phyloP scores from a whole-genome alignment of 1,140 invertebrate genomes.

The Choristoneura fumiferana region DNA sequence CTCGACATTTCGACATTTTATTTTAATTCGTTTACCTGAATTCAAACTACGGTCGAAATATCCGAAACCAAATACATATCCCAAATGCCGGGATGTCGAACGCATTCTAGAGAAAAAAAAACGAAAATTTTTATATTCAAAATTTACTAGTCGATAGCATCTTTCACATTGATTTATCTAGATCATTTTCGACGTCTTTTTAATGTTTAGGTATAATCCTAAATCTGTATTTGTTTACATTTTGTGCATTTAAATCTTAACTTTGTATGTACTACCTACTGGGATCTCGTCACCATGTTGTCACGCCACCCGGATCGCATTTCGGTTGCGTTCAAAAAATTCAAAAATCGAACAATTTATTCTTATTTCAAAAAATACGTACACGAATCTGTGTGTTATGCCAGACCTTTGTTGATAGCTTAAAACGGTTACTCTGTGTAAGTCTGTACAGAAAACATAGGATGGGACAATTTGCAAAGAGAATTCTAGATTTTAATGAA shows the following conservation, averaged over 20 bases:
- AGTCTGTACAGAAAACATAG: slow-evolving; percentile 76
- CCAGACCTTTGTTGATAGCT: slow-evolving; percentile 70
- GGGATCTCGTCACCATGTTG: slow-evolving; percentile 47
- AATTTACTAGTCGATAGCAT: slow-evolving; percentile 76
- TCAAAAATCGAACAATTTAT: slow-evolving; percentile 59
- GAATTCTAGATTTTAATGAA: slow-evolving; percentile 74
- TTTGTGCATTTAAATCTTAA: slow-evolving; percentile 68
- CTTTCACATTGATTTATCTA: slow-evolving; percentile 52
- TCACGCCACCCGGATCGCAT: slow-evolving; percentile 64
- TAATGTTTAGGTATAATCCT: slow-evolving; percentile 46
- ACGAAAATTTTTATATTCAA: slow-evolving; percentile 74
- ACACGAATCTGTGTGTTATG: slow-evolving; percentile 63
- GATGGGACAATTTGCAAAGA: slow-evolving; percentile 78
- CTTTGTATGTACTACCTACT: slow-evolving; percentile 37
- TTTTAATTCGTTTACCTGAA: slow-evolving; percentile 17
- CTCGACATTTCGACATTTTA: slow-evolving; percentile 59
- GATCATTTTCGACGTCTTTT: slow-evolving; percentile 65
- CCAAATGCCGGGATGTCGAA: slow-evolving; percentile 60
- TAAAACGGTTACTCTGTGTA: slow-evolving; percentile 73
- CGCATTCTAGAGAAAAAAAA: slow-evolving; percentile 53
- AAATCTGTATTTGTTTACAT: slow-evolving; percentile 50
- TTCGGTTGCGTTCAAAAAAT: slow-evolving; percentile 46
- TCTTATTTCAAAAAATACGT: slow-evolving; percentile 49
- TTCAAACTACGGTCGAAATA: slow-evolving; percentile 30
- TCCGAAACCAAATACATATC: slow-evolving; percentile 70